Evolutionary conservation across 2,888 invertebrate genomes (phyloP).

Genomic region (Drosophila engyochracea): DNA sequence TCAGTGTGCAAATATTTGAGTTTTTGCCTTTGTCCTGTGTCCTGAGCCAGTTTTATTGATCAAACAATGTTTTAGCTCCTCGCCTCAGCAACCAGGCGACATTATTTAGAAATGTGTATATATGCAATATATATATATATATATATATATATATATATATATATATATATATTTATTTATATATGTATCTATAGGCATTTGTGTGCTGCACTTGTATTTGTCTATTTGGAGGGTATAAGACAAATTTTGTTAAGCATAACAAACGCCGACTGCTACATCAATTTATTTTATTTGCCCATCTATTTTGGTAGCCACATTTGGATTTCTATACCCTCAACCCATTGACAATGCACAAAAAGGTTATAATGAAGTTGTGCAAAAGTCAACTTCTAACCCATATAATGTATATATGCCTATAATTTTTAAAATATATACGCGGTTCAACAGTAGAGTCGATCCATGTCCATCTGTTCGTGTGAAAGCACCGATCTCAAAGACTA

Average conservation of each 20-base stretch:
- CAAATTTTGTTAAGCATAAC: slow-evolving; percentile 53
- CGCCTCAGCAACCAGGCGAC: slow-evolving; percentile 51
- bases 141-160: background rate
- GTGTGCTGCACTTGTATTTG: slow-evolving; percentile 14
- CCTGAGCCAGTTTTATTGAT: slow-evolving; percentile 69
- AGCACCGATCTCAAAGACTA: background rate
- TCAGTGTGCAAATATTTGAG: slow-evolving; percentile 64
- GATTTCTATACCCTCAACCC: slow-evolving; percentile 1
- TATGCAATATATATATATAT: background rate
- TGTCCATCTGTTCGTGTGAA: background rate
- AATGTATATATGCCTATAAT: background rate
- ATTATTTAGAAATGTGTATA: slow-evolving; percentile 49
- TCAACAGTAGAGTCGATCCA: background rate
- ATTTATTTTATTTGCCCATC: slow-evolving; percentile 66
- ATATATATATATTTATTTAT: slow-evolving; percentile 2
- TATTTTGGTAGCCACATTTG: slow-evolving; percentile 58
- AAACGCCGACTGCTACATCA: slow-evolving; percentile 55
- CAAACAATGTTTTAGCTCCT: slow-evolving; percentile 68
- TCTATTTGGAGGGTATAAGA: slow-evolving; percentile 37
- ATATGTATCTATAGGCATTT: slow-evolving; percentile 13
- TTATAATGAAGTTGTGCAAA: background rate
- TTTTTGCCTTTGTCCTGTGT: slow-evolving; percentile 23
- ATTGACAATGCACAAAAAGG: background rate
- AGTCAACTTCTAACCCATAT: background rate
- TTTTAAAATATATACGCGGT: background rate